These are phyloP conservation scores for Ceratina japonica DNA, from an alignment of 1,140 invertebrate genomes.

Conservation along the genomic window DNA sequence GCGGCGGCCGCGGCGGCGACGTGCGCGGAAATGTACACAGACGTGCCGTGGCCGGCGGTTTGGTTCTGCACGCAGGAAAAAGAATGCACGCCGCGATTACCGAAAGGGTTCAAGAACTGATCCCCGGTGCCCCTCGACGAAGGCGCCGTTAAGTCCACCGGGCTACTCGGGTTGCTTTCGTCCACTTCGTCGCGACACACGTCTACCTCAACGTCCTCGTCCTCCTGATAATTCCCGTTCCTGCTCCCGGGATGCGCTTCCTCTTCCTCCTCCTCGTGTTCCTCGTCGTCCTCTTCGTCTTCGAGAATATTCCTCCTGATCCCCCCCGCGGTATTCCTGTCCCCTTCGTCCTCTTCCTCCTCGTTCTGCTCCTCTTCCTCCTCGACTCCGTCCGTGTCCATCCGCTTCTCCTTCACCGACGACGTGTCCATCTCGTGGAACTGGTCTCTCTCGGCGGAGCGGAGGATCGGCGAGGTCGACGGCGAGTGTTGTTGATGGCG, in stretches of 20 bases:
- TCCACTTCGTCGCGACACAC: slow-evolving; percentile 70
- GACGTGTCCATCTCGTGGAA: slow-evolving; percentile 52
- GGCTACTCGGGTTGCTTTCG: slow-evolving; percentile 75
- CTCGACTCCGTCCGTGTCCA: slow-evolving; percentile 68
- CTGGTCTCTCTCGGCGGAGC: slow-evolving; percentile 54
- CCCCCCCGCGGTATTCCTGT: slow-evolving; percentile 21
- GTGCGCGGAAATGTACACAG: slow-evolving; percentile 61
- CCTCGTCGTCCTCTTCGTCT: slow-evolving; percentile 66
- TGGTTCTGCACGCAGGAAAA: slow-evolving; percentile 69
- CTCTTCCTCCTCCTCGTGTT: slow-evolving; percentile 61
- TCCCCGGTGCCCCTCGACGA: slow-evolving; percentile 69
- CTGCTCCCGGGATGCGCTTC: slow-evolving; percentile 63
- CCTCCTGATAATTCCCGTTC: slow-evolving; percentile 68
- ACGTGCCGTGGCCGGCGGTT: slow-evolving; percentile 50
- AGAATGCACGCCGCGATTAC: slow-evolving; percentile 64
- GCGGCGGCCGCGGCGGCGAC: slow-evolving; percentile 36
- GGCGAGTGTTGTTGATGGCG: slow-evolving; percentile 59
- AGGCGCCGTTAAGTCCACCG: slow-evolving; percentile 75
- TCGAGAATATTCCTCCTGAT: slow-evolving; percentile 38
- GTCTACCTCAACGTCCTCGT: slow-evolving; percentile 75
- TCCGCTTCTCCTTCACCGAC: slow-evolving; percentile 52
- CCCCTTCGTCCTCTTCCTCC: slow-evolving; percentile 40
- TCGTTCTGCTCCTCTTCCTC: slow-evolving; percentile 55
- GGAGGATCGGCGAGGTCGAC: slow-evolving; percentile 50
- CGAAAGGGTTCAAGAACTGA: slow-evolving; percentile 70